A percentile compares a stretch with the other conserved stretches of the same genome.
These are phyloP conservation scores for Bradynema listronoti DNA, from an alignment of 1,140 invertebrate species.

Conservation along the genomic window DNA sequence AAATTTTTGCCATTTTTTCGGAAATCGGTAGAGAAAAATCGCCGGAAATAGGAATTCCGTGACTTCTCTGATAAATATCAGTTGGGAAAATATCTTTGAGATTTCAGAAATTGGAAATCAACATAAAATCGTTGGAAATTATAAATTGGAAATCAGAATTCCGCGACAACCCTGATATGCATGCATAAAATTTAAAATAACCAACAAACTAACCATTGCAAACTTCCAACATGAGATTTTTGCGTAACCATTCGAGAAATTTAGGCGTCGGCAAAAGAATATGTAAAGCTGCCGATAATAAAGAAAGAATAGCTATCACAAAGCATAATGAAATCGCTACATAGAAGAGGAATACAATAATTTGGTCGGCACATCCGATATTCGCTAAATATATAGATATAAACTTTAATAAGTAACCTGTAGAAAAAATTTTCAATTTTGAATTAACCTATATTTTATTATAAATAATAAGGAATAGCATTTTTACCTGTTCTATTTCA, in stretches of 20 bases:
- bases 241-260: conserved; percentile 6
- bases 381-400: conserved; percentile 5
- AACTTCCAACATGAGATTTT: conserved; percentile 7
- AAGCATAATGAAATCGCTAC: conserved; percentile 14
- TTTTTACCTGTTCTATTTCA: too few species aligned
- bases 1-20: too few species aligned
- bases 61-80: not conserved
- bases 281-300: not conserved
- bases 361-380: conserved; percentile 4
- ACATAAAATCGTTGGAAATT: not conserved
- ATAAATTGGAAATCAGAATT: not conserved
- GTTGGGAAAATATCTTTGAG: not conserved
- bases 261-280: conserved; percentile 1
- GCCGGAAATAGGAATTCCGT: not conserved
- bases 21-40: too few species aligned
- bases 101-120: too few species aligned
- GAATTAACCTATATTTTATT: conserved; percentile 1
- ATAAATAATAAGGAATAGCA: not conserved
- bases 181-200: not conserved
- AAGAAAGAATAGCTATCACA: not conserved
- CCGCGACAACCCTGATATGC: not conserved
- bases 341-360: conserved; percentile 9
- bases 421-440: not conserved
- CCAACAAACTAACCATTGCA: conserved; percentile 3
- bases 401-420: not conserved